phyloP scores from a whole-genome alignment of 1,140 invertebrate species.

The Platorchestia sp. region DNA sequence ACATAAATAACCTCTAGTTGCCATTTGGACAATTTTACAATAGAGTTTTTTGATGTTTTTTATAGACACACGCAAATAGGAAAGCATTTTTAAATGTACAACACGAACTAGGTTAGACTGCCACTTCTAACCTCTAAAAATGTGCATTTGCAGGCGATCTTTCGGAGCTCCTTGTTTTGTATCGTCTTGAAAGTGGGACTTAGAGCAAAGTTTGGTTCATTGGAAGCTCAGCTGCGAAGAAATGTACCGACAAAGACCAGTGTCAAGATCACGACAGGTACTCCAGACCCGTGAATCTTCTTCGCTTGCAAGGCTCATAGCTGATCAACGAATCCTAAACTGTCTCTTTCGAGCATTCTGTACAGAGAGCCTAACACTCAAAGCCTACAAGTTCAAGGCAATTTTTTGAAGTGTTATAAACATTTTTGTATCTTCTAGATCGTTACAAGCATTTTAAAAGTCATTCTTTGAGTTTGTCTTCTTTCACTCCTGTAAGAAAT shows the following conservation, averaged over 20 bases:
- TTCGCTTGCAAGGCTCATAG: not conserved
- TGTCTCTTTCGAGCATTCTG: not conserved
- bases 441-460: not conserved
- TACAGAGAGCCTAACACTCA: conserved; percentile 30
- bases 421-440: conserved; percentile 3
- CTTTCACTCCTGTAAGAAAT: not conserved
- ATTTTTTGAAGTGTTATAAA: not conserved
- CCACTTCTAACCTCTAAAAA: not conserved
- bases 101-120: not conserved
- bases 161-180: conserved; percentile 50
- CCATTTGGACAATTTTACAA: not conserved
- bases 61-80: not conserved
- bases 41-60: not conserved
- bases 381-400: conserved; percentile 47
- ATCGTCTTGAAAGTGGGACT: conserved; percentile 47
- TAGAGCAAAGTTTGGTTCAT: not conserved
- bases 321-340: not conserved
- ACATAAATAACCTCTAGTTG: not conserved
- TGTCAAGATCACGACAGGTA: conserved; percentile 14
- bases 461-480: conserved; percentile 4
- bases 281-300: not conserved
- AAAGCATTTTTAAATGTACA: not conserved
- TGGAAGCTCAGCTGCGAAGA: conserved; percentile 5
- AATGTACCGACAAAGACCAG: not conserved
- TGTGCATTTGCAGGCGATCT: conserved; percentile 33